Evolutionary conservation across 2,888 invertebrate species (phyloP).

Genomic region (Nowickia ferox): DNA sequence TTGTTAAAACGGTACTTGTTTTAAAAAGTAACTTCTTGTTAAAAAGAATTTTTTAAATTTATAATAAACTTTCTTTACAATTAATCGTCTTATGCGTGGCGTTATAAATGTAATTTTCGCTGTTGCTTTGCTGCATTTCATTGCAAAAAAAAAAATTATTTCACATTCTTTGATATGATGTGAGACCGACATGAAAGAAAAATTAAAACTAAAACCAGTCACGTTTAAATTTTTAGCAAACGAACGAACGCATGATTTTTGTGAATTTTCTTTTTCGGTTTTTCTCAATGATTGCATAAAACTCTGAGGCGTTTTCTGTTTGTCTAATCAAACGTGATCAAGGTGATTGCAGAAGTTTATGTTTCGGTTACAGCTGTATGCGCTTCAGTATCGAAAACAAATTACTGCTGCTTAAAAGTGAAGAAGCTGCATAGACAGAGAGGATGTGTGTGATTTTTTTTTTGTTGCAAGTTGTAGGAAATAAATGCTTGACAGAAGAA

Average conservation of each 20-base stretch:
- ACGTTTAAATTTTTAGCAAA: constrained; percentile 39
- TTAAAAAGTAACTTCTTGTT: too few species aligned
- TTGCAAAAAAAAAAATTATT: too few species aligned
- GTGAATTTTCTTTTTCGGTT: constrained; percentile 14
- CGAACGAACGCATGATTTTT: neutral
- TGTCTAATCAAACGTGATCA: constrained; percentile 42
- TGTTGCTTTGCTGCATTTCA: too few species aligned
- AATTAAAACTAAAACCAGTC: constrained; percentile 29
- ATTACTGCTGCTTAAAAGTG: neutral
- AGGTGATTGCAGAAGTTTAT: neutral
- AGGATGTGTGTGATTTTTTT: neutral
- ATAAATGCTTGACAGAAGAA: neutral
- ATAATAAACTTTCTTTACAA: too few species aligned
- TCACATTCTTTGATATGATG: neutral
- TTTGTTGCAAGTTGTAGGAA: neutral
- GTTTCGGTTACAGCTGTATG: neutral
- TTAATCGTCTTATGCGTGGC: too few species aligned
- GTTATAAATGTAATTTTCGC: too few species aligned
- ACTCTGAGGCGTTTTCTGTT: neutral
- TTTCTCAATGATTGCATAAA: neutral
- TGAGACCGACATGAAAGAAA: neutral
- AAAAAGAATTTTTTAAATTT: too few species aligned
- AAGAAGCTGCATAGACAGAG: neutral
- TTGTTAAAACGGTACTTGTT: too few species aligned
- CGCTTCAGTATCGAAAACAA: neutral